A percentile compares a stretch with the other conserved stretches of the same genome.
Conservation (phyloP, 2,797 vertebrate species). For the Hippopotamyrus pictus region DNA sequence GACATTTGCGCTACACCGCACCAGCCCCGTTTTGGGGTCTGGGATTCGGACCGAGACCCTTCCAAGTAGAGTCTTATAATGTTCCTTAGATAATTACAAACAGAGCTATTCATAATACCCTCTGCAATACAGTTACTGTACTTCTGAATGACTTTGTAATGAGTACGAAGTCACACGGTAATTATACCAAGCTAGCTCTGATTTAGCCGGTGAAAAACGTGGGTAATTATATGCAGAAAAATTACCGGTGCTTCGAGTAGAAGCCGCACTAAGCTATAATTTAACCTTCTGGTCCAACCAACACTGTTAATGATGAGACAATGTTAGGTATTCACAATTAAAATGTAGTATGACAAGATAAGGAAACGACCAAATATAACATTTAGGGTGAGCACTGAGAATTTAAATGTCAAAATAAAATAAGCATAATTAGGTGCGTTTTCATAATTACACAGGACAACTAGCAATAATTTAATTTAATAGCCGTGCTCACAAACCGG, state of each 20-base stretch:
- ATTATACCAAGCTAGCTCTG: background rate
- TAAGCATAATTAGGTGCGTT: slow-evolving; percentile 9
- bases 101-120: background rate
- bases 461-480: slow-evolving; percentile 9
- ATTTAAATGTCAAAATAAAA: slow-evolving; percentile 10
- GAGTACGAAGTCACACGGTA: background rate
- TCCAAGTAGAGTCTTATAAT: background rate
- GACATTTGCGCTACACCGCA: background rate
- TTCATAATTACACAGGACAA: slow-evolving; percentile 5
- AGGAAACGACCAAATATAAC: background rate
- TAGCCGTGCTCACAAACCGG: background rate
- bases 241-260: background rate
- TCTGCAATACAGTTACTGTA: background rate
- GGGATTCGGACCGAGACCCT: background rate
- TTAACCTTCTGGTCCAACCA: background rate
- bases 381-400: background rate
- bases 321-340: slow-evolving; percentile 19
- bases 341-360: slow-evolving; percentile 17
- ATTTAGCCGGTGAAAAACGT: background rate
- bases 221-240: background rate
- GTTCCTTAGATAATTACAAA: background rate
- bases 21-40: background rate
- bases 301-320: slow-evolving; percentile 29
- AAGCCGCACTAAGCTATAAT: background rate
- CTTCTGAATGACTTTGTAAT: background rate